Evolutionary conservation across 2,888 invertebrate genomes (phyloP).

Genomic region (Synergus itoensis): DNA sequence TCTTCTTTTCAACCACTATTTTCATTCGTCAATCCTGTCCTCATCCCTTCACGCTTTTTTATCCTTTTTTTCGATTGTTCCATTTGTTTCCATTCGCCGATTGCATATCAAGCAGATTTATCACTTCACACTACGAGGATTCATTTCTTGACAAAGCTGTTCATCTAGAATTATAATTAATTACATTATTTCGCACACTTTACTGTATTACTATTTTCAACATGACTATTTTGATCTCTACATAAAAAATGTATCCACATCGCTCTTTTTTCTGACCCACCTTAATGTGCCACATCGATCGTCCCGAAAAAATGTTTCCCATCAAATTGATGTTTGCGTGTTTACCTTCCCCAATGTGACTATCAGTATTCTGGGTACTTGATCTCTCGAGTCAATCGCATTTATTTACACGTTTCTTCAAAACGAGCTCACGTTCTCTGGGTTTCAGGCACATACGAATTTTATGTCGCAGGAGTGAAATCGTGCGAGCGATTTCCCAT

Average conservation of each 20-base stretch:
- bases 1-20: not conserved
- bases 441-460: not conserved
- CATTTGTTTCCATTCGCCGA: not conserved
- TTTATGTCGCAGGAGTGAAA: not conserved
- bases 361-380: not conserved
- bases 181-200: not conserved
- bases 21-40: constrained; percentile 5
- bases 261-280: not conserved
- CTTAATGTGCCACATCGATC: not conserved
- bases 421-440: constrained; percentile 2
- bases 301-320: not conserved
- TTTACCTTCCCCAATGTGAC: not conserved
- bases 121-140: not conserved
- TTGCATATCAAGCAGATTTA: not conserved
- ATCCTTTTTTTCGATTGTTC: not conserved
- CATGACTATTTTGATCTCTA: no score
- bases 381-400: constrained; percentile 2
- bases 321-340: not conserved
- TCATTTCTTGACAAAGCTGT: not conserved
- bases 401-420: constrained; percentile 13
- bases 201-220: not conserved
- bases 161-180: not conserved
- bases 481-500: constrained; percentile 12
- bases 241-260: not conserved
- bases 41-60: not conserved